A percentile compares a stretch with the other conserved stretches of the same genome.
phyloP scores from a whole-genome alignment of 2,797 vertebrate species.

The Sebastes umbrosus region DNA sequence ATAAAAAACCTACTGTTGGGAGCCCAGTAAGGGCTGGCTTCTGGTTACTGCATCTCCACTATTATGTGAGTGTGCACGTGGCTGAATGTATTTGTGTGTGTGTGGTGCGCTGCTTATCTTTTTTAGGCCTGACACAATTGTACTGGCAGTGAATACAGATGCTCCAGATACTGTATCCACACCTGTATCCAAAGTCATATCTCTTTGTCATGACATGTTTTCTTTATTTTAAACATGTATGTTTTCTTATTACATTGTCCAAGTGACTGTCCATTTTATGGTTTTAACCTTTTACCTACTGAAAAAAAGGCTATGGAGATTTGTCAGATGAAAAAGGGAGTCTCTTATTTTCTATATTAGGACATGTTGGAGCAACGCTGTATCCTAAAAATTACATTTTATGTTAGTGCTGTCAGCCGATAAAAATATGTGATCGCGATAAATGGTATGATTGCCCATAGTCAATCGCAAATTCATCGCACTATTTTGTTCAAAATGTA shows the following conservation, averaged over 20 bases:
- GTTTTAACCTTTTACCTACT: neutral
- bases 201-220: neutral
- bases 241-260: neutral
- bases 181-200: neutral
- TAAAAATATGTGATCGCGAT: too few relatives aligned
- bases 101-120: slow-evolving; percentile 8
- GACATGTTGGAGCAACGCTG: neutral
- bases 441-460: too few relatives aligned
- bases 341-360: neutral
- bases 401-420: accelerated
- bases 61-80: neutral
- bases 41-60: slow-evolving; percentile 19
- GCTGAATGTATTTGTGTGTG: slow-evolving; percentile 18
- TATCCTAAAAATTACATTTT: neutral
- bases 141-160: slow-evolving; percentile 23
- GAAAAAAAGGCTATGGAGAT: neutral
- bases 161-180: neutral
- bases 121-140: slow-evolving; percentile 9
- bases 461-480: too few relatives aligned
- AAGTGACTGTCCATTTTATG: neutral
- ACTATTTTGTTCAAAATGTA: too few relatives aligned
- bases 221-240: neutral
- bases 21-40: slow-evolving; percentile 24
- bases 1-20: slow-evolving; percentile 34
- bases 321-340: neutral